Conservation (phyloP, 53 echinoderm and acorn worm species). For the Apostichopus leukothele region DNA sequence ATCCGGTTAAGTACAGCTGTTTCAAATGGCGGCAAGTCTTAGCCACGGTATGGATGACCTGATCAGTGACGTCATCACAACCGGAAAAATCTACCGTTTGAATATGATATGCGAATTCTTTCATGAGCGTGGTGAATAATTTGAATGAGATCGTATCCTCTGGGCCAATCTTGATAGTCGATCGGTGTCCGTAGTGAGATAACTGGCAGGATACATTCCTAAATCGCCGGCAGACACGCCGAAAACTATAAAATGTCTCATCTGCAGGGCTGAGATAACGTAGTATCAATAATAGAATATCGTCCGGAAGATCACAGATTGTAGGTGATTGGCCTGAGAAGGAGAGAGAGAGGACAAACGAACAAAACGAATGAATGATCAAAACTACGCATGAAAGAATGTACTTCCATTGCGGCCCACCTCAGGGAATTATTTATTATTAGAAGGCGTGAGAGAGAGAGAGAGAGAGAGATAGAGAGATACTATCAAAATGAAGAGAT, state of each 20-base stretch:
- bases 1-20: constrained; percentile 52
- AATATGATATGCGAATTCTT: constrained; percentile 46
- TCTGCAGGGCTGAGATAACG: constrained; percentile 16
- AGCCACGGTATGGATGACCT: constrained; percentile 60
- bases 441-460: too few species aligned
- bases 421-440: too few species aligned
- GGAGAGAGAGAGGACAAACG: too few species aligned
- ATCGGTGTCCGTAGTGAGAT: background rate
- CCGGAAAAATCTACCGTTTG: constrained; percentile 59
- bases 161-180: constrained; percentile 9
- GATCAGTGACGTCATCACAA: constrained; percentile 74
- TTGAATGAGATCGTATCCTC: background rate
- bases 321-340: too few species aligned
- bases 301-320: constrained; percentile 25
- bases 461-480: too few species aligned
- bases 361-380: too few species aligned
- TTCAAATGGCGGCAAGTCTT: constrained; percentile 42
- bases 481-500: too few species aligned
- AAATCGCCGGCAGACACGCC: constrained; percentile 12
- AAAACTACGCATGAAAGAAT: too few species aligned
- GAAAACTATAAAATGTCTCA: background rate
- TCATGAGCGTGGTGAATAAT: background rate
- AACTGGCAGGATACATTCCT: background rate
- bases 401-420: too few species aligned
- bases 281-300: background rate